A percentile compares a stretch with the other conserved stretches of the same genome.
Conservation (phyloP, 2,113 vertebrate genomes). For the Emydura subglobosa region DNA sequence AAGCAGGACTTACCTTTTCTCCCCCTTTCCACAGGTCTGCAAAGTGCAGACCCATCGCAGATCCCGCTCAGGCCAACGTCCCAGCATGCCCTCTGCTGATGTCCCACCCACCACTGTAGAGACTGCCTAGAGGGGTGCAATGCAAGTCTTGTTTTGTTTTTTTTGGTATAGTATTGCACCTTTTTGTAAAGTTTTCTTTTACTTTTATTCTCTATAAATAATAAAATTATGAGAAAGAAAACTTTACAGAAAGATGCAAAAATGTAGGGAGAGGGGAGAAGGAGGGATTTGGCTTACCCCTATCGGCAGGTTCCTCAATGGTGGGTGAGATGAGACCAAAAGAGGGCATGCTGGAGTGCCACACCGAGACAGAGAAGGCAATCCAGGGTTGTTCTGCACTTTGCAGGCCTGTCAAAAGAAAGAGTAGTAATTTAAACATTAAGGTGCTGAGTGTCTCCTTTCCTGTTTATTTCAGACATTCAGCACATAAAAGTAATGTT, state of each 20-base stretch:
- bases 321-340: slow-evolving; percentile 76
- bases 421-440: slow-evolving; percentile 50
- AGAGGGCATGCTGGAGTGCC: slow-evolving; percentile 78
- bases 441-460: rapidly evolving
- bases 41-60: slow-evolving; percentile 67
- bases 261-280: background rate
- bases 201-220: slow-evolving; percentile 38
- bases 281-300: slow-evolving; percentile 75
- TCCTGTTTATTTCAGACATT: background rate
- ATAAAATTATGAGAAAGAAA: background rate
- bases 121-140: slow-evolving; percentile 73
- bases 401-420: slow-evolving; percentile 79
- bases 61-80: slow-evolving; percentile 72
- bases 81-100: slow-evolving; percentile 74
- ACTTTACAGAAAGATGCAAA: slow-evolving; percentile 71
- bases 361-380: slow-evolving; percentile 78
- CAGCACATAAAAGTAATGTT: background rate
- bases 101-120: slow-evolving; percentile 76
- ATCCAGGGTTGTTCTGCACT: slow-evolving; percentile 80
- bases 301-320: slow-evolving; percentile 80
- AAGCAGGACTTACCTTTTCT: slow-evolving; percentile 69
- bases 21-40: slow-evolving; percentile 71
- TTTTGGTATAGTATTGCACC: slow-evolving; percentile 39
- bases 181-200: slow-evolving; percentile 56
- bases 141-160: slow-evolving; percentile 60